phyloP scores from a whole-genome alignment of 1,140 invertebrate genomes.

The Lethrus apterus region DNA sequence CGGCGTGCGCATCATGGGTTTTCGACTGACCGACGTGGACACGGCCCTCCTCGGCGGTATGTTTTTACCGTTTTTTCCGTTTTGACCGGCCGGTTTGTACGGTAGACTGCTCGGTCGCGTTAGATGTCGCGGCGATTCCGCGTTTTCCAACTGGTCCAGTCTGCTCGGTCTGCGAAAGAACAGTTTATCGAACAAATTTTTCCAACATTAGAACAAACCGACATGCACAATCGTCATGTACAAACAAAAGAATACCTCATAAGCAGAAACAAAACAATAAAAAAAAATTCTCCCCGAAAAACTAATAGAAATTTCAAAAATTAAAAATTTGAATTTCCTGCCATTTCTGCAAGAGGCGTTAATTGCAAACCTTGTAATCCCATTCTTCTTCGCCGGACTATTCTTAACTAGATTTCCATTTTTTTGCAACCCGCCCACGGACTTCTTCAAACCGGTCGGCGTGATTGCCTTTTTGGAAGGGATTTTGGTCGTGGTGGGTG shows the following conservation, averaged over 20 bases:
- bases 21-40: constrained; percentile 48
- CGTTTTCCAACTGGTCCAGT: constrained; percentile 47
- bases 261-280: too few relatives aligned
- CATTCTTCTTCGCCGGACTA: constrained; percentile 20
- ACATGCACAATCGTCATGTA: too few relatives aligned
- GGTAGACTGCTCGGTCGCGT: constrained; percentile 55
- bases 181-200: too few relatives aligned
- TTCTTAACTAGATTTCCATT: constrained; percentile 19
- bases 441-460: constrained; percentile 9
- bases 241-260: too few relatives aligned
- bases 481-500: constrained; percentile 22
- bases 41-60: constrained; percentile 53
- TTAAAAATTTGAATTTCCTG: too few relatives aligned
- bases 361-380: constrained; percentile 12
- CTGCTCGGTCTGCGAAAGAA: constrained; percentile 46
- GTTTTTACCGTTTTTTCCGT: constrained; percentile 43
- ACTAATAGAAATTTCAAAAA: too few relatives aligned
- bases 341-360: neutral
- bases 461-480: constrained; percentile 22
- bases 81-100: constrained; percentile 48
- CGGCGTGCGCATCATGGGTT: constrained; percentile 31
- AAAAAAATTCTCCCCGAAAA: too few relatives aligned
- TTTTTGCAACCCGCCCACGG: constrained; percentile 7
- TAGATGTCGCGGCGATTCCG: constrained; percentile 39
- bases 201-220: too few relatives aligned